Percentiles rank a stretch among this genome's conserved stretches.
phyloP scores from a whole-genome alignment of 2,888 invertebrate genomes.

The Limnephilus lunatus region DNA sequence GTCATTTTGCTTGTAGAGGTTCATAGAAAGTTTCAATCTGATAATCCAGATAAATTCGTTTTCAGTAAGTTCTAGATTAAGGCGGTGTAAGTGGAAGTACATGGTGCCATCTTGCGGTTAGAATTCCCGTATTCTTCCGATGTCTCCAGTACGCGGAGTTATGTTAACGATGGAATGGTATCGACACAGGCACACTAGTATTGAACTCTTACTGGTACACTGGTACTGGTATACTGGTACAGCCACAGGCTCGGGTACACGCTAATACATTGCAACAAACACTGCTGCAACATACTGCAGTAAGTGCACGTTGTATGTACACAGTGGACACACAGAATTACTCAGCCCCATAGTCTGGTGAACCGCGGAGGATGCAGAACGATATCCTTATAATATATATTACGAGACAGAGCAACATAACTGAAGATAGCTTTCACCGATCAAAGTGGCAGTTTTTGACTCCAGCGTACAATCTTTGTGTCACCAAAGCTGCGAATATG shows the following conservation, averaged over 20 bases:
- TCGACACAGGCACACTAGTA: not conserved
- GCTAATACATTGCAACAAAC: not conserved
- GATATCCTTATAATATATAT: not conserved
- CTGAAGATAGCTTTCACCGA: not conserved
- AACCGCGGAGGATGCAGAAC: not conserved
- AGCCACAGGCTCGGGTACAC: not conserved
- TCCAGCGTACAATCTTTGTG: not conserved
- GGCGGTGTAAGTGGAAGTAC: not conserved
- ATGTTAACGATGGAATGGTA: slow-evolving; percentile 44
- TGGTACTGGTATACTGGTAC: not conserved
- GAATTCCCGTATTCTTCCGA: slow-evolving; percentile 25
- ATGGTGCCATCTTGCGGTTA: not conserved
- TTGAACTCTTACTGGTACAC: too few relatives aligned
- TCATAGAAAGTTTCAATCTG: too few relatives aligned
- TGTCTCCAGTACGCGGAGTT: not conserved
- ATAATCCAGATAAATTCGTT: not conserved
- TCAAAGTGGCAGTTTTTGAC: not conserved
- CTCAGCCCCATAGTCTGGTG: not conserved
- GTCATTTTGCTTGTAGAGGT: not conserved
- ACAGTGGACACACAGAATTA: not conserved
- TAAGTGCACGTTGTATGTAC: not conserved
- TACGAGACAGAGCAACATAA: too few relatives aligned
- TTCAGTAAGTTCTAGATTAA: not conserved
- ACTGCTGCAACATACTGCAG: not conserved
- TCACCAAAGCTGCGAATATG: not conserved